Percentiles rank a stretch among this genome's conserved stretches.
phyloP scores from a whole-genome alignment of 1,140 invertebrate species.

The Drosophila teissieri region DNA sequence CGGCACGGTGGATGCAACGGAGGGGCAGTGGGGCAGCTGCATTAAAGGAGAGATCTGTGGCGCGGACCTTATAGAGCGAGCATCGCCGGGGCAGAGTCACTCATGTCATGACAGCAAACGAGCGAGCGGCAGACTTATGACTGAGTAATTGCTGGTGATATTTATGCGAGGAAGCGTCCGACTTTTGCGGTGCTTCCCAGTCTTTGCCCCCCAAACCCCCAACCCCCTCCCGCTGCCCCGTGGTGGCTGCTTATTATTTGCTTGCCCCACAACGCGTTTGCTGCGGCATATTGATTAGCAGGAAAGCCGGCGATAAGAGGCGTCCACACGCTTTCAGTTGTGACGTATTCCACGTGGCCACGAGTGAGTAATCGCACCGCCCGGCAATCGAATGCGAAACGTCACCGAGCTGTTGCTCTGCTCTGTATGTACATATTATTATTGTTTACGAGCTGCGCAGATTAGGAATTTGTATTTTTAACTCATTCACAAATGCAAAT shows the following conservation, averaged over 20 bases:
- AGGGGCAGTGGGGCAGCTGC: conserved; percentile 10
- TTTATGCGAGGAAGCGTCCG: conserved; percentile 84
- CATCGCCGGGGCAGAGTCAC: conserved; percentile 72
- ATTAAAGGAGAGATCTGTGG: conserved; percentile 67
- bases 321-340: not conserved
- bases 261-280: conserved; percentile 56
- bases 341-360: not conserved
- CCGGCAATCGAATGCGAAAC: not conserved
- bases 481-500: not conserved
- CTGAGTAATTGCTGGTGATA: conserved; percentile 84
- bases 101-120: conserved; percentile 83
- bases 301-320: not conserved
- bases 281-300: conserved; percentile 56
- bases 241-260: conserved; percentile 60
- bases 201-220: not conserved
- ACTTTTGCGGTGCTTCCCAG: conserved; percentile 37
- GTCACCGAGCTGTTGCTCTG: not conserved
- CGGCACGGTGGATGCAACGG: not conserved
- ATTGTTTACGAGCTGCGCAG: not conserved
- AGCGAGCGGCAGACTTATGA: conserved; percentile 84
- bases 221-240: not conserved
- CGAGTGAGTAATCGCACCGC: not conserved
- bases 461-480: too few relatives aligned
- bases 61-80: conserved; percentile 73
- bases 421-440: not conserved